Percentiles rank a stretch among this genome's conserved stretches.
These are phyloP conservation scores for Lochmaea capreae DNA, from an alignment of 2,888 invertebrate species.

Conservation along the genomic window DNA sequence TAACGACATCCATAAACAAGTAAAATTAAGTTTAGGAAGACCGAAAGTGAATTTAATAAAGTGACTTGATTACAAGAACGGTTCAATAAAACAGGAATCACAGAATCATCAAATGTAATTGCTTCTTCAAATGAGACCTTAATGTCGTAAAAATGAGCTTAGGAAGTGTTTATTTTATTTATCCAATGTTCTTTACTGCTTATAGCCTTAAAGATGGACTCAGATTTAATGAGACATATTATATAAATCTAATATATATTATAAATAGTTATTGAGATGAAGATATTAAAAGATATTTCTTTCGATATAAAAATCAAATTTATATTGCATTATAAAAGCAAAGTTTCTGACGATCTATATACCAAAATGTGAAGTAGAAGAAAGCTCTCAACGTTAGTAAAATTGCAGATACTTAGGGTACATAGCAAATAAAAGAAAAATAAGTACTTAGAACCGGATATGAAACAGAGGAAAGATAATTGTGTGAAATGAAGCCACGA, in stretches of 20 bases:
- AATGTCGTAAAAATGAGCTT: conserved; percentile 57
- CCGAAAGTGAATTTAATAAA: conserved; percentile 46
- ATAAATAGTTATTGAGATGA: too few relatives aligned
- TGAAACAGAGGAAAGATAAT: too few relatives aligned
- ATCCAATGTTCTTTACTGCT: conserved; percentile 51
- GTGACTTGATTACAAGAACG: conserved; percentile 42
- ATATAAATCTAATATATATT: conserved; percentile 9
- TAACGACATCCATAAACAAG: conserved; percentile 47
- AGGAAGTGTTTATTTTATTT: conserved; percentile 64
- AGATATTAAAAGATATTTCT: too few relatives aligned
- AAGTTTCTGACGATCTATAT: too few relatives aligned
- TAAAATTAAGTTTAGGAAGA: conserved; percentile 35
- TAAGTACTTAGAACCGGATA: too few relatives aligned
- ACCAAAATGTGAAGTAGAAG: too few relatives aligned
- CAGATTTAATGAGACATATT: conserved; percentile 24
- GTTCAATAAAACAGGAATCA: conserved; percentile 59
- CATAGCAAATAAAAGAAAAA: too few relatives aligned
- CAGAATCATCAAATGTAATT: conserved; percentile 65
- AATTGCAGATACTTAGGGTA: too few relatives aligned
- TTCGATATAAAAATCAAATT: too few relatives aligned
- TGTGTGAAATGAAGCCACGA: too few relatives aligned
- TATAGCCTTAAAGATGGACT: conserved; percentile 22
- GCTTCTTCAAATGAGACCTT: conserved; percentile 58
- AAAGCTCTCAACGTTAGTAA: too few relatives aligned
- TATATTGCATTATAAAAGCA: too few relatives aligned